Evolutionary conservation across 2,113 vertebrate species (phyloP), one percentile per base, ranked within the genome.

Genomic region (Pionites leucogaster): DNA sequence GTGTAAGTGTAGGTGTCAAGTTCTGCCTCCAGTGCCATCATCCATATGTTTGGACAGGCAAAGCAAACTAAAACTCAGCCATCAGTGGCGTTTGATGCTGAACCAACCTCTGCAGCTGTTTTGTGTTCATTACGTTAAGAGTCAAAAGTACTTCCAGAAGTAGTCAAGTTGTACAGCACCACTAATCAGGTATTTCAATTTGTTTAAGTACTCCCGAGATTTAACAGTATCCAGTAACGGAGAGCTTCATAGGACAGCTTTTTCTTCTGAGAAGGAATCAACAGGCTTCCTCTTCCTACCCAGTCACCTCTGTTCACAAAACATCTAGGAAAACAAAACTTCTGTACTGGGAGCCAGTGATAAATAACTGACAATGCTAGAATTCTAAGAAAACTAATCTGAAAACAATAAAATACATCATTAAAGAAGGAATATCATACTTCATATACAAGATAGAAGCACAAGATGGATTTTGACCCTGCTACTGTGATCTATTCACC

Each of bases 71-170:
- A 60, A 97, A 76, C 44, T 64, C 63, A 67, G 50, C 24, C 42
- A 64, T 44, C 64, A 20, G 24, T 13, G 24, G 24, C 31, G 46
- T 80, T 50, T 90, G 71, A 94, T 86, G 64, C 60, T 83, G 82
- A 90, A 90, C 29, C 33, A 28, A 88, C 42, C 79, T 83, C 79
- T 70, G 72, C 79, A 96, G 88, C 82, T 96, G 79, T 67, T 91
- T 20, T 11, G 33, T 63, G 53, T 83, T 85, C 88, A 77, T 74
- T 91, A 84, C 8, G 4, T 44, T 57, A 65, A 44, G 18, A 90
- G 52, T 69, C 62, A 62, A 46, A 94, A 90, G 57, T 76, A 88
- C 57, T 92, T 92, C 82, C 88, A 90, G 52, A 93, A 90, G 28
- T 4, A 82, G 41, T 52, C 29, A 88, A 39, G 19, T n/a, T 44